Evolutionary conservation across 2,888 invertebrate genomes (phyloP).

Genomic region (Cephus pygmeus): DNA sequence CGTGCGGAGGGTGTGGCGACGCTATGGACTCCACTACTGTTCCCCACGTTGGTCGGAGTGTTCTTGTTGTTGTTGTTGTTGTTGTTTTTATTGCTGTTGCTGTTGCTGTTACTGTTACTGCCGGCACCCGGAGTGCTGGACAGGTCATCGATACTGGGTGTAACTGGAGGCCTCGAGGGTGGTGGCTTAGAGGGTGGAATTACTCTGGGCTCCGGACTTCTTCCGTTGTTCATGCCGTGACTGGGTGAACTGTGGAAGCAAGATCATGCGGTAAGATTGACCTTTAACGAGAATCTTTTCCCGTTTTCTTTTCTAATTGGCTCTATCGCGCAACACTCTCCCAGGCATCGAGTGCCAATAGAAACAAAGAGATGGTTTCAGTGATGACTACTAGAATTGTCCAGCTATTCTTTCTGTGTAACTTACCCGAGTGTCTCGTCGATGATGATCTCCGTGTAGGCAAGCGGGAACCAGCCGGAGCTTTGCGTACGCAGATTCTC

Average conservation of each 20-base stretch:
- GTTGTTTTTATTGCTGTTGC: conserved; percentile 11
- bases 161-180: conserved; percentile 59
- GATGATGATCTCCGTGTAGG: conserved; percentile 87
- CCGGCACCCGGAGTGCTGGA: conserved; percentile 29
- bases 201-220: conserved; percentile 54
- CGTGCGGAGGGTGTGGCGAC: conserved; percentile 58
- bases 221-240: conserved; percentile 56
- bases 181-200: conserved; percentile 62
- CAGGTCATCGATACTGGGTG: conserved; percentile 48
- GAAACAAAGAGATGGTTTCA: too few relatives aligned
- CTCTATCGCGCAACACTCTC: too few relatives aligned
- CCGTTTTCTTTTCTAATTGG: too few relatives aligned
- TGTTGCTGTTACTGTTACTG: conserved; percentile 38
- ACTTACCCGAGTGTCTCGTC: conserved; percentile 75
- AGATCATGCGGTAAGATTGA: too few relatives aligned
- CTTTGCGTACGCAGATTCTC: conserved; percentile 92
- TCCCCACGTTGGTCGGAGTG: conserved; percentile 56
- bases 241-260: conserved; percentile 38
- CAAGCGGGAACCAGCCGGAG: conserved; percentile 95
- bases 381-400: too few relatives aligned
- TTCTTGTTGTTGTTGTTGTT: conserved; percentile 37
- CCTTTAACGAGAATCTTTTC: too few relatives aligned
- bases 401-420: not conserved
- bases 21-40: conserved; percentile 58
- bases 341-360: too few relatives aligned